Base-by-base conservation (phyloP, 1,140 invertebrate genomes). In the Plectrocnemia conspersa region DNA sequence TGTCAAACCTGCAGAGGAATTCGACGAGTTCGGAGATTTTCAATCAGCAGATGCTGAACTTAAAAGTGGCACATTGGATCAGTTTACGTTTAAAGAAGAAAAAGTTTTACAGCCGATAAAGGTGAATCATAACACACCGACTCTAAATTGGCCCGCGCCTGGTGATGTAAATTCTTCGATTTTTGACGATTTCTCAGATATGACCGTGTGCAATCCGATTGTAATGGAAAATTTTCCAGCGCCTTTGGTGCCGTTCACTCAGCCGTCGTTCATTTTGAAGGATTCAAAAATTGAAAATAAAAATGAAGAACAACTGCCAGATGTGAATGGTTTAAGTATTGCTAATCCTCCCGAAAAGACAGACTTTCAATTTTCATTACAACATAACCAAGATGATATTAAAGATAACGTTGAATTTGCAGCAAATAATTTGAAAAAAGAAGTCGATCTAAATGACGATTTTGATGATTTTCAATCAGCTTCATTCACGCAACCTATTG, bases 71-170 rank as follows among this genome's bases (percentile, higher is more conserved):
- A 10, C 21, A 35, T n/a, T n/a, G n/a, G n/a, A n/a, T 25, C 2
- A 5, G 7, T 1, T 19, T 16, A 21, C 35, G n/a, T 21, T 42
- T 47, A 42, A 46, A 21, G 44, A 46, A 5, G 15, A 16, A 5
- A 53, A 46, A 9, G 56, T 75, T 29, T 62, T 76, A 53, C 67
- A 74, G 56, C 74, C 74, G 10, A 66, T 74, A 22, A 74, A 71
- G 63, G 22, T 74, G 18, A 68, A 72, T 54, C 69, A 68, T 15
- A 56, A 61, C 2, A 65, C 70, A 40, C 74, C 74, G 6, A 66
- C 67, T 19, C 61, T 76, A 36, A 76, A 76, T 60, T 76, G 74
- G 74, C 74, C 74, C 7, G 67, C 68, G 50, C 74, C 74, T 29
- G 72, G 74, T 3, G 69, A 76, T 56, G 68, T 76, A 1, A 74